phyloP scores from a whole-genome alignment of 2,888 invertebrate genomes.

The Macroteleia sp. region DNA sequence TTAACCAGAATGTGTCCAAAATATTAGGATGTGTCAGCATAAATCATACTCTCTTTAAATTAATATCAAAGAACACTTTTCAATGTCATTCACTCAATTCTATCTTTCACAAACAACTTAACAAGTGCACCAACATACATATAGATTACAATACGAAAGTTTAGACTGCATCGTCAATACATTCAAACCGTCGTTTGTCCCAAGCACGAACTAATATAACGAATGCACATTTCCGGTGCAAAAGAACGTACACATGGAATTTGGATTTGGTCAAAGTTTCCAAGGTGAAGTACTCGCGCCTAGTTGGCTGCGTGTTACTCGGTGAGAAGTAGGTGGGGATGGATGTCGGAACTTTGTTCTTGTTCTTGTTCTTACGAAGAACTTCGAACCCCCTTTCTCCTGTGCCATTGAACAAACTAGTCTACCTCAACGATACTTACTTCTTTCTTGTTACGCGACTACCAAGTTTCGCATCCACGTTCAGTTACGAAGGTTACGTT shows the following conservation, averaged over 20 bases:
- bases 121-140: constrained; percentile 7
- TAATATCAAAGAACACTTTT: constrained; percentile 13
- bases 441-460: constrained; percentile 82
- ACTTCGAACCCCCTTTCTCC: constrained; percentile 78
- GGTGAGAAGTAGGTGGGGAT: constrained; percentile 73
- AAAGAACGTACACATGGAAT: constrained; percentile 70
- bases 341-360: constrained; percentile 82
- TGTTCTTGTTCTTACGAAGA: constrained; percentile 83
- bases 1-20: no score
- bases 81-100: constrained; percentile 30
- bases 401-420: constrained; percentile 83
- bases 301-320: constrained; percentile 78
- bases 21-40: no score
- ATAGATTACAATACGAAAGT: constrained; percentile 16
- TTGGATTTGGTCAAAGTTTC: constrained; percentile 78
- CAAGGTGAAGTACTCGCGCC: constrained; percentile 77
- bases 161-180: not conserved
- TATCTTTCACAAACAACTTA: constrained; percentile 22
- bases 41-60: not conserved
- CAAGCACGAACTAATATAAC: constrained; percentile 4
- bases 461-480: constrained; percentile 79
- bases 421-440: constrained; percentile 81
- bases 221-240: constrained; percentile 23
- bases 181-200: constrained; percentile 7
- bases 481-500: constrained; percentile 78